Conservation (phyloP, 2,888 invertebrate genomes). For the Melolontha melolontha region DNA sequence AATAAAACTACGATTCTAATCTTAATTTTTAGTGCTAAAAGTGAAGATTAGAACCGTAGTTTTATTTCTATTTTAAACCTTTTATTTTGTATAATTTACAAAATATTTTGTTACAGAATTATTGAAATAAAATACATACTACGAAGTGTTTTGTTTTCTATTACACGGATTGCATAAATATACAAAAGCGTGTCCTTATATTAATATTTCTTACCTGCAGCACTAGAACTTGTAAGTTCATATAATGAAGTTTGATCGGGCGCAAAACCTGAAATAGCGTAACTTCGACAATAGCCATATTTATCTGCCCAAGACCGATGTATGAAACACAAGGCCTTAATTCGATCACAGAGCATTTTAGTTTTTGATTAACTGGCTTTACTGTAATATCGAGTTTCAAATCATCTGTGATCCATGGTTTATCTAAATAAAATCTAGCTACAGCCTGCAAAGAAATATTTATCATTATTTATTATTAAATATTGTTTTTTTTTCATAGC, state of each 20-base stretch:
- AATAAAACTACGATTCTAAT: too few species aligned
- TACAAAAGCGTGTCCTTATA: too few species aligned
- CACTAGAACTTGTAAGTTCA: conserved; percentile 29
- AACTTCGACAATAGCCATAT: conserved; percentile 74
- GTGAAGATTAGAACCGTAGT: too few species aligned
- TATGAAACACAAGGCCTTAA: conserved; percentile 63
- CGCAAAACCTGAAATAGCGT: conserved; percentile 73
- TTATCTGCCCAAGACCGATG: conserved; percentile 66
- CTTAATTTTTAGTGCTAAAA: too few species aligned
- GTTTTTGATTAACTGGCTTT: conserved; percentile 63
- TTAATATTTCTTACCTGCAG: too few species aligned
- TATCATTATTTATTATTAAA: conserved; percentile 24
- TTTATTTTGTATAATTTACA: too few species aligned
- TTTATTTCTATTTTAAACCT: too few species aligned
- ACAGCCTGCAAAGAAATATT: conserved; percentile 63
- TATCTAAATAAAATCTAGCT: conserved; percentile 68
- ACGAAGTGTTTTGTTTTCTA: too few species aligned
- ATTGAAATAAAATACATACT: too few species aligned
- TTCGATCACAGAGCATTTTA: conserved; percentile 66
- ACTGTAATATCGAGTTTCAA: conserved; percentile 67
- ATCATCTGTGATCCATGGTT: conserved; percentile 66
- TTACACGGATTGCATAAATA: too few species aligned
- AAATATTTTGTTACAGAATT: too few species aligned
- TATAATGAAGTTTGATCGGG: conserved; percentile 72
- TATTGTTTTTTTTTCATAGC: too few species aligned